Base-by-base conservation (phyloP, 2,888 invertebrate genomes). In the Agrochola lota region DNA sequence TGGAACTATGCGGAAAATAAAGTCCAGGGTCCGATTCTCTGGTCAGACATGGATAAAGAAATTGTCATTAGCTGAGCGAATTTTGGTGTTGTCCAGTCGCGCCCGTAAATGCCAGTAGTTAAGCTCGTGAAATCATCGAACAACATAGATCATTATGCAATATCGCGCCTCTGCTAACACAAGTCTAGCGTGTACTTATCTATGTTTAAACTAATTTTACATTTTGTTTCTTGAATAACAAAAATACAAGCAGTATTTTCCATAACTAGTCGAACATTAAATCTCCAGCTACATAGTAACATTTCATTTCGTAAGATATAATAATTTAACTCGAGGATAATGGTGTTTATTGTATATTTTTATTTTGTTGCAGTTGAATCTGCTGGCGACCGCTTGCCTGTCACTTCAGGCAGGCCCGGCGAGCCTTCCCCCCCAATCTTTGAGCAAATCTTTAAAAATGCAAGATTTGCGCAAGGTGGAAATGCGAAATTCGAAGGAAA, bases 401-500 rank as follows among this genome's bases (percentile, higher is more conserved):
- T 95, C 87, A 91, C 95, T 69, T 87, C 93, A 83, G 95, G 95
- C 81, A 92, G 93, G 92, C 98, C 98, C 82, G 98, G 98, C 90
- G 98, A 98, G 91, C 98, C 98, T 86, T 98, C 99, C 86, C 99
- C 99, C 79, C 99, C 99, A 85, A 98, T 99, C 89, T 99, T 99
- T 96, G 99, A 99, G 96, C 99, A 99, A 95, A 99, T 99, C 93
- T 99, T 99, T 95, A 98, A 98, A 95, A 99, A 99, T 96, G 99
- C 99, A 87, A 98, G 99, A 93, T 99, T 99, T 95, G 99, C 99
- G 82, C 99, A 99, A 97, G 99, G 99, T 87, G 99, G 99, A 72
- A 98, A 99, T 93, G 99, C 99, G 74, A 97, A 98, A 90, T 99
- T 99, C 94, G 99, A 99, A 95, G 99, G 99, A 68, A 98, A 98